Conservation (phyloP, 1,140 invertebrate genomes). For the Sitobion miscanthi region DNA sequence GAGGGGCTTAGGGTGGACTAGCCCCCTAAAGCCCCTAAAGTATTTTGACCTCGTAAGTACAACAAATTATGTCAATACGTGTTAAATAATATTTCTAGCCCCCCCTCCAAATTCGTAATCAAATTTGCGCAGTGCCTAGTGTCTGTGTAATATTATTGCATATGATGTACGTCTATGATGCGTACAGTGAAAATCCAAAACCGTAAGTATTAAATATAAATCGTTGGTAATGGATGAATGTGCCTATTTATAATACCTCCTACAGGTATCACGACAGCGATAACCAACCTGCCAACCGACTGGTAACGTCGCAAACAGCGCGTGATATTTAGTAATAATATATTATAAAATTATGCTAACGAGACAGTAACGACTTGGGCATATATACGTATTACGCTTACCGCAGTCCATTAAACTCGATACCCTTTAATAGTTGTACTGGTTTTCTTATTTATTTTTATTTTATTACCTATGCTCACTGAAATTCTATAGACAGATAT, state of each 20-base stretch:
- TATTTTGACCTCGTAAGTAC: too few relatives aligned
- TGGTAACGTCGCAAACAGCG: not conserved
- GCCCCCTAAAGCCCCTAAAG: too few relatives aligned
- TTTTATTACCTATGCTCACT: not conserved
- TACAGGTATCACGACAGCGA: not conserved
- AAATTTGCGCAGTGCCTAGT: too few relatives aligned
- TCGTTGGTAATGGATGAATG: not conserved
- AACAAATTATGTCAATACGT: too few relatives aligned
- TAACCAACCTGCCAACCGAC: not conserved
- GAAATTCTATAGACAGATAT: not conserved
- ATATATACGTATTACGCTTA: not conserved
- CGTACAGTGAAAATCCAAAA: not conserved
- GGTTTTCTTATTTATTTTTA: not conserved
- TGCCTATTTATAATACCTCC: not conserved
- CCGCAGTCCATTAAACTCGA: not conserved
- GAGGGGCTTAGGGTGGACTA: too few relatives aligned
- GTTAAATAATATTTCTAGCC: too few relatives aligned
- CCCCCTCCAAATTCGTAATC: too few relatives aligned
- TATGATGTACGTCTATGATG: not conserved
- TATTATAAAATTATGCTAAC: not conserved
- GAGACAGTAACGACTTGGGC: not conserved
- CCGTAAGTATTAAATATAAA: not conserved
- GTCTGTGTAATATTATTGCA: not conserved
- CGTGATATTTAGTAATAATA: conserved; percentile 28
- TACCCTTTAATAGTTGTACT: not conserved